Base-by-base conservation (phyloP, 2,113 vertebrate genomes). In the Elanoides forficatus region DNA sequence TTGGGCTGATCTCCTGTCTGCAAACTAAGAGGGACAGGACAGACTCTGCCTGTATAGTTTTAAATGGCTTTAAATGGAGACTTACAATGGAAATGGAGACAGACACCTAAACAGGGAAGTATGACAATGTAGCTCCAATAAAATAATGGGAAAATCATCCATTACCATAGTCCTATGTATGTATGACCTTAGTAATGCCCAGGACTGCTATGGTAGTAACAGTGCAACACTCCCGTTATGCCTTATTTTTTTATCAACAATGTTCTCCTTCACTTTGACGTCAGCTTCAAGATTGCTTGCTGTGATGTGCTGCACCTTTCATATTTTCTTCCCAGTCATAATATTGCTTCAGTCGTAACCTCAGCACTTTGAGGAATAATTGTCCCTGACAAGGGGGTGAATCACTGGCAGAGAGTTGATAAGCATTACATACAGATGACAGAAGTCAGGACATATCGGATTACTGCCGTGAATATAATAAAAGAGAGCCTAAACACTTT, bases 391-490 rank as follows among this genome's bases (percentile, higher is more conserved):
- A 99, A 99, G 99, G 98, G 99, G 99, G 98, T 98, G 99, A 99
- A 98, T 99, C 99, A 98, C 99, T 99, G 99, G 98, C 98, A 98
- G 98, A 96, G 98, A 98, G 98, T 98, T 99, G 99, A 99, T 99
- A 99, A 99, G 99, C 99, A 99, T 99, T 99, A 98, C 99, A 98
- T 98, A 98, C 98, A 99, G 98, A 99, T 99, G 99, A 99, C 99
- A 99, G 99, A 98, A 98, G 98, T 99, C 99, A 99, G 99, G 99
- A 99, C 99, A 99, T 99, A 99, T 99, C 98, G 98, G 98, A 99
- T 99, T 99, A 99, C 99, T 98, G 98, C 99, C 98, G 98, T 98
- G 99, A 99, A 99, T 99, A 99, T 98, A 99, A 99, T 99, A 99
- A 99, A 99, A 98, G 98, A 98, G 98, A 99, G 98, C 98, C 98